Conservation (phyloP, 1,140 invertebrate species). For the Muscidifurax raptorellus region DNA sequence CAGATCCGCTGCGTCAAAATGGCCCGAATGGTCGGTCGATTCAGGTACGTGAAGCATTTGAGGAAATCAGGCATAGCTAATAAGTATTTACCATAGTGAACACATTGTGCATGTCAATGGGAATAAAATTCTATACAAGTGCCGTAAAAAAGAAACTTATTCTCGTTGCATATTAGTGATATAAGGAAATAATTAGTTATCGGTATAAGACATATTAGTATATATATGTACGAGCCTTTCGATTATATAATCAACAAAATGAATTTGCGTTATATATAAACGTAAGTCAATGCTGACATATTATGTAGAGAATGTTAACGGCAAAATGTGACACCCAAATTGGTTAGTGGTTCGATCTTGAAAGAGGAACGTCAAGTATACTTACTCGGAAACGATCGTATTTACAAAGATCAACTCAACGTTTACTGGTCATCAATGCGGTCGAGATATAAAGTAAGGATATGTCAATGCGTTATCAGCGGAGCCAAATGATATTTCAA, state of each 20-base stretch:
- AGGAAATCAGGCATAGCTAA: slow-evolving; percentile 76
- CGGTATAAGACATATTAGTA: slow-evolving; percentile 62
- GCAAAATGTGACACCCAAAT: slow-evolving; percentile 7
- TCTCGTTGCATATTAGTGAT: slow-evolving; percentile 76
- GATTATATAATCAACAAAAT: slow-evolving; percentile 68
- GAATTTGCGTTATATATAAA: slow-evolving; percentile 65
- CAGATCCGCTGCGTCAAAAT: slow-evolving; percentile 57
- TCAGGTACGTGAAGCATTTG: slow-evolving; percentile 75
- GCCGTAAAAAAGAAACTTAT: slow-evolving; percentile 82
- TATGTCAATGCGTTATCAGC: not conserved
- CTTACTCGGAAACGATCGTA: not conserved
- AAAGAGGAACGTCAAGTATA: slow-evolving; percentile 37
- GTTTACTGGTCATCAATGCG: not conserved
- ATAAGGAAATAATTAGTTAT: slow-evolving; percentile 71
- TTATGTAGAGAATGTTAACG: slow-evolving; percentile 56
- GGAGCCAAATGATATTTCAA: too few species aligned
- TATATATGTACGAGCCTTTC: slow-evolving; percentile 64
- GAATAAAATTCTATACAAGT: slow-evolving; percentile 81
- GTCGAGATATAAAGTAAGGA: not conserved
- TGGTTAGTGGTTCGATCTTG: not conserved
- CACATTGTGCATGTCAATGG: slow-evolving; percentile 76
- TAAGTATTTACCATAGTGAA: slow-evolving; percentile 75
- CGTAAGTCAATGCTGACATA: slow-evolving; percentile 68
- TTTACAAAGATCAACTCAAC: not conserved
- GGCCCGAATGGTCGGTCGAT: slow-evolving; percentile 75